phyloP scores from a whole-genome alignment of 2,113 vertebrate species.

The Xerus inauris region DNA sequence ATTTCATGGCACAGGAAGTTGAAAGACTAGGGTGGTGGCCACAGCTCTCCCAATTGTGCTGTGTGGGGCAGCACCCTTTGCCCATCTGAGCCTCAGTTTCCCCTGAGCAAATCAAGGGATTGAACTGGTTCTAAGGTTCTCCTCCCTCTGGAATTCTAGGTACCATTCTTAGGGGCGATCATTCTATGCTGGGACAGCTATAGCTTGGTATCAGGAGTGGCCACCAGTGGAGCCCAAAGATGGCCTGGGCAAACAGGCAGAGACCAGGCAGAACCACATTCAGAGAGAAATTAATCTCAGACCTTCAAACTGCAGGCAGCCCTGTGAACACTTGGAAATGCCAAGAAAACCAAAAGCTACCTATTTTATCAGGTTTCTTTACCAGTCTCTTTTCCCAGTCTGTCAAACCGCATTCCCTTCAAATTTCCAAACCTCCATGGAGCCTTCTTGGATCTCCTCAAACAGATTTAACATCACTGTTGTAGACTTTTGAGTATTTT shows the following conservation, averaged over 20 bases:
- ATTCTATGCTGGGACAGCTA: background rate
- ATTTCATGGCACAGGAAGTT: background rate
- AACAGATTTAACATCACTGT: background rate
- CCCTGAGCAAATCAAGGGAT: background rate
- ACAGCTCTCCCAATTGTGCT: background rate
- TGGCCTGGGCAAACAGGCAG: background rate
- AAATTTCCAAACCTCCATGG: background rate
- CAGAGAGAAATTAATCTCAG: no score
- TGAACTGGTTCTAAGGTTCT: background rate
- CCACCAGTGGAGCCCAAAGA: background rate
- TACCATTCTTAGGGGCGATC: no score
- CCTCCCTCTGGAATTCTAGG: background rate
- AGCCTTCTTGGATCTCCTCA: background rate
- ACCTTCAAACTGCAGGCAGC: no score
- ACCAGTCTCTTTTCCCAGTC: background rate
- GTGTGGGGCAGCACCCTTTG: background rate
- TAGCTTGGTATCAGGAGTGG: accelerated
- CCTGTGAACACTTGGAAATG: accelerated
- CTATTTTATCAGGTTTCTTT: accelerated
- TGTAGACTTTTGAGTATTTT: background rate
- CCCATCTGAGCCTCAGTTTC: background rate
- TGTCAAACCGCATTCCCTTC: background rate
- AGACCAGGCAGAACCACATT: no score
- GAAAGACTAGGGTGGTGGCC: background rate
- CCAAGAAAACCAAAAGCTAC: background rate